These are phyloP conservation scores for Sphecodes monilicornis DNA, from an alignment of 2,888 invertebrate species.

Conservation along the genomic window DNA sequence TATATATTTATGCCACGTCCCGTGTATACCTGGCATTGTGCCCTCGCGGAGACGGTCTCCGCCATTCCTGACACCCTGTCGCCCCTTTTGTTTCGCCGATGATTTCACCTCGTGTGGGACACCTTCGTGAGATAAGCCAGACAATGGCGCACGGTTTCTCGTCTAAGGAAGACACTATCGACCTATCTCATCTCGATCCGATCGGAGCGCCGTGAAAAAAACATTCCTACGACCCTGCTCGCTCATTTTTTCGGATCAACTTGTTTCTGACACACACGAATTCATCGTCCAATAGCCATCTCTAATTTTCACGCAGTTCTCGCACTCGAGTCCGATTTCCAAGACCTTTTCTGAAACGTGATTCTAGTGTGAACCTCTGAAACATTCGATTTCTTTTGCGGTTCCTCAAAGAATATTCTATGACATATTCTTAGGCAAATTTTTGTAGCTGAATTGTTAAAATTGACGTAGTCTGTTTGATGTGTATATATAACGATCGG, in stretches of 20 bases:
- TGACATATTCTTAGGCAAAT: too few species aligned
- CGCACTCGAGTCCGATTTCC: too few species aligned
- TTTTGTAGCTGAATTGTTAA: too few species aligned
- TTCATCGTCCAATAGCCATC: neutral
- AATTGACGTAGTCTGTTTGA: too few species aligned
- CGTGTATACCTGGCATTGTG: conserved; percentile 25
- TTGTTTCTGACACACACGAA: neutral
- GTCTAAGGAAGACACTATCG: conserved; percentile 70
- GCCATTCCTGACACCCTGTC: conserved; percentile 68
- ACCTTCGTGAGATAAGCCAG: conserved; percentile 71
- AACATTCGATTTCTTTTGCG: too few species aligned
- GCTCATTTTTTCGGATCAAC: conserved; percentile 60
- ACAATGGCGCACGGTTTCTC: conserved; percentile 66
- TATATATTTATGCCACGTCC: conserved; percentile 60
- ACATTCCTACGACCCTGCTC: conserved; percentile 25
- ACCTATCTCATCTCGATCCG: conserved; percentile 68
- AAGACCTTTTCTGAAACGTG: too few species aligned
- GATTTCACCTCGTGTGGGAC: conserved; percentile 75
- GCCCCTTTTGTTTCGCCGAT: conserved; percentile 74
- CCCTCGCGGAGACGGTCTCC: conserved; percentile 38
- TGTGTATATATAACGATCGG: too few species aligned
- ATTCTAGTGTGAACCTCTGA: too few species aligned
- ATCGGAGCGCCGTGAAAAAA: conserved; percentile 47
- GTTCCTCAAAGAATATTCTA: too few species aligned
- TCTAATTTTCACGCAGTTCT: neutral